These are phyloP conservation scores for Ophion obscuratus DNA, from an alignment of 2,888 invertebrate species.

Conservation along the genomic window DNA sequence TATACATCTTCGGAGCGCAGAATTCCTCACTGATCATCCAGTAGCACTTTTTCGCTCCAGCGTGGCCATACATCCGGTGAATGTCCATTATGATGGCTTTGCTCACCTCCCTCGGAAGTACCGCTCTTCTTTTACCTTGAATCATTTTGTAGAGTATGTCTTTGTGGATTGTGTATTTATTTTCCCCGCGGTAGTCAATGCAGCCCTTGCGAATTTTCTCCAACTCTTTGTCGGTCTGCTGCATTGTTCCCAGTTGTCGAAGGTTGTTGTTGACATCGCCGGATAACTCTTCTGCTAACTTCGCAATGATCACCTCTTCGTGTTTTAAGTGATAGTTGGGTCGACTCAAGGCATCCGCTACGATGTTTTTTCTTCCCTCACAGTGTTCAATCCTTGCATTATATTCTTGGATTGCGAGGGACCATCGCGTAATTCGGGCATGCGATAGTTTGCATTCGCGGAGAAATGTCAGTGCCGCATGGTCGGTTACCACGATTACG, in stretches of 20 bases:
- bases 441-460: slow-evolving; percentile 26
- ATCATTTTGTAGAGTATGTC: background rate
- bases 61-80: slow-evolving; percentile 13
- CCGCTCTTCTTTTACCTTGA: background rate
- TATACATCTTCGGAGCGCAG: background rate
- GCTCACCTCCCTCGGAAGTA: background rate
- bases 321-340: background rate
- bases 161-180: background rate
- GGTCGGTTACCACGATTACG: slow-evolving; percentile 41
- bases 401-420: slow-evolving; percentile 48
- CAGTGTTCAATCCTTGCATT: slow-evolving; percentile 23
- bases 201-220: background rate
- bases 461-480: slow-evolving; percentile 49
- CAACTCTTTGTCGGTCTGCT: background rate
- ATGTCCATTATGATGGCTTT: background rate
- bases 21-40: background rate
- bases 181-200: background rate
- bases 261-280: background rate
- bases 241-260: background rate
- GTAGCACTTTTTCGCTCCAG: slow-evolving; percentile 14
- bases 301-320: background rate
- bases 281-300: background rate
- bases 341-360: slow-evolving; percentile 21
- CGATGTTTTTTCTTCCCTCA: slow-evolving; percentile 33
- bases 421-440: slow-evolving; percentile 39